Percentiles rank a stretch among this genome's conserved stretches.
Conservation (phyloP, 2,888 invertebrate genomes). For the Nipponacmea schrenckii region DNA sequence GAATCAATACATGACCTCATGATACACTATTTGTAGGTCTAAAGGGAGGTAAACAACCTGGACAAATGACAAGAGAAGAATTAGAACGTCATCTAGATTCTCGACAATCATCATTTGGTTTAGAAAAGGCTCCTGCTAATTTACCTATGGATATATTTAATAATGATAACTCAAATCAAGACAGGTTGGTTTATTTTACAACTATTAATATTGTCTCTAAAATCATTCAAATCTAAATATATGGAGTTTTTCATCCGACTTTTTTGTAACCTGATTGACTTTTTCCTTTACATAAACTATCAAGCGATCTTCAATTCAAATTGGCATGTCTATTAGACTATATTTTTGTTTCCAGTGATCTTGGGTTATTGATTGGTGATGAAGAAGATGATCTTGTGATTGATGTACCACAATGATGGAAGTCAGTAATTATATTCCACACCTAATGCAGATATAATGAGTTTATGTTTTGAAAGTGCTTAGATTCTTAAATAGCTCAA, state of each 20-base stretch:
- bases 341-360: slow-evolving; percentile 46
- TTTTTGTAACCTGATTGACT: background rate
- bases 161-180: slow-evolving; percentile 81
- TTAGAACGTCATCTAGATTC: slow-evolving; percentile 90
- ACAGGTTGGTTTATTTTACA: slow-evolving; percentile 47
- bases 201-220: no score
- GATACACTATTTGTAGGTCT: background rate
- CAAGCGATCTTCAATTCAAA: no score
- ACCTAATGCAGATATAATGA: no score
- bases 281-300: no score
- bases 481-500: no score
- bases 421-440: background rate
- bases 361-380: slow-evolving; percentile 38
- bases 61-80: slow-evolving; percentile 91
- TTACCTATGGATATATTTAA: slow-evolving; percentile 95
- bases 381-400: slow-evolving; percentile 60
- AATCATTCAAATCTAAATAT: no score
- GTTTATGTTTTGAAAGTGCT: no score
- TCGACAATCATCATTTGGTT: slow-evolving; percentile 77
- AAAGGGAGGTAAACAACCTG: slow-evolving; percentile 24
- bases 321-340: no score
- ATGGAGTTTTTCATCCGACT: background rate
- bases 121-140: slow-evolving; percentile 85
- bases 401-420: slow-evolving; percentile 46
- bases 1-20: no score